A percentile compares a stretch with the other conserved stretches of the same genome.
Evolutionary conservation across 2,888 invertebrate genomes (phyloP).

Genomic region (Epistrophe eligans): DNA sequence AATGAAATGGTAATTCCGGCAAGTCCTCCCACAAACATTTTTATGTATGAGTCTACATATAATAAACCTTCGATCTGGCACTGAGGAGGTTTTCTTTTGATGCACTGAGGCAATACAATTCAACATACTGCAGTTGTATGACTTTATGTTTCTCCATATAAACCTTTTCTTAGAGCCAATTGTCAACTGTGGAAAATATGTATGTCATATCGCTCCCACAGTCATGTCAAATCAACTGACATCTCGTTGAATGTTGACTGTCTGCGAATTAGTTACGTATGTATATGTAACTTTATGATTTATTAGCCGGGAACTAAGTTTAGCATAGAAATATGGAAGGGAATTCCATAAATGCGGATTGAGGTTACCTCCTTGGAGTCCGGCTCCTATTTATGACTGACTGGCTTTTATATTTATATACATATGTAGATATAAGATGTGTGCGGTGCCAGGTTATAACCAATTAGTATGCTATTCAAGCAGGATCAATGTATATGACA

Average conservation of each 20-base stretch:
- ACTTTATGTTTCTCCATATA: not conserved
- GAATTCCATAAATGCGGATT: constrained; percentile 51
- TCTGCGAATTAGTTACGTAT: constrained; percentile 60
- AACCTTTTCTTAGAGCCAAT: constrained; percentile 51
- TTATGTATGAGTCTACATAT: constrained; percentile 6
- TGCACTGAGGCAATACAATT: not conserved
- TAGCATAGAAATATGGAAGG: constrained; percentile 57
- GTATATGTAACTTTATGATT: constrained; percentile 42
- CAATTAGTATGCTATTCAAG: constrained; percentile 44
- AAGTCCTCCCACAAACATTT: constrained; percentile 61
- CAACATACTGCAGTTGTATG: not conserved
- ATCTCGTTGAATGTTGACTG: constrained; percentile 68
- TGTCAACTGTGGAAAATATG: constrained; percentile 69
- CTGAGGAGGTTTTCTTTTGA: constrained; percentile 31
- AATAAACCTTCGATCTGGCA: not conserved
- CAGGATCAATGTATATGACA: constrained; percentile 15
- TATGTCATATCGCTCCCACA: constrained; percentile 72
- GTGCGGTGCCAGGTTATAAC: not conserved
- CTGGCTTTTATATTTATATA: not conserved
- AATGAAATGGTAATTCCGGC: constrained; percentile 52
- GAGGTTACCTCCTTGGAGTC: constrained; percentile 40
- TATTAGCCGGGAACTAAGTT: constrained; percentile 71
- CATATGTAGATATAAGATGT: constrained; percentile 8
- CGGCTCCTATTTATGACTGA: constrained; percentile 23
- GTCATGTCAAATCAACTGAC: constrained; percentile 67